Conservation (phyloP, 2,888 invertebrate genomes). For the Chrysopilus asiliformis region DNA sequence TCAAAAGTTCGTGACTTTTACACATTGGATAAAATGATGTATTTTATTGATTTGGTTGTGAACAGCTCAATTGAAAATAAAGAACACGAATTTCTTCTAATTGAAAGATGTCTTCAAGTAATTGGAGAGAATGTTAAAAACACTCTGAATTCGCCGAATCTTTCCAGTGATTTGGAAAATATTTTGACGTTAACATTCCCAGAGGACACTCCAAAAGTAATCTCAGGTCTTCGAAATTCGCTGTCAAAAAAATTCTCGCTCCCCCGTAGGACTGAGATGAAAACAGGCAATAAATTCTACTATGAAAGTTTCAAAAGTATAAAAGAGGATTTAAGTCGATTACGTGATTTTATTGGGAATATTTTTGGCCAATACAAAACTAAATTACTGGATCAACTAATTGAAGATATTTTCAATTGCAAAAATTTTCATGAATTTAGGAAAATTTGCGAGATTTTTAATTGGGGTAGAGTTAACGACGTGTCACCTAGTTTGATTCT, state of each 20-base stretch:
- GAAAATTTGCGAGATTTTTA: neutral
- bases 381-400: neutral
- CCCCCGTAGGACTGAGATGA: neutral
- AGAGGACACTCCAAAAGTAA: neutral
- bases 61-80: neutral
- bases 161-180: neutral
- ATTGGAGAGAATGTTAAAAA: neutral
- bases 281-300: neutral
- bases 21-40: conserved; percentile 16
- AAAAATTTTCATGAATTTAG: neutral
- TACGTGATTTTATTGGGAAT: neutral
- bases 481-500: too few species aligned
- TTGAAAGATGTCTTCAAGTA: neutral
- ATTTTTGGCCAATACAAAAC: neutral
- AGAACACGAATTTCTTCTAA: neutral
- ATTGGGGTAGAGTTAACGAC: neutral
- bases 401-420: neutral
- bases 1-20: conserved; percentile 16
- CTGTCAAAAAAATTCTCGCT: neutral
- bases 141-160: neutral
- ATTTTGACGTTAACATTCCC: neutral
- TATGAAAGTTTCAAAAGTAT: neutral
- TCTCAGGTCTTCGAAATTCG: neutral
- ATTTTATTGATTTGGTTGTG: conserved; percentile 9
- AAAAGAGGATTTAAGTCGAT: neutral